Evolutionary conservation across 2,113 vertebrate species (phyloP).

Genomic region (Sclerurus mexicanus): DNA sequence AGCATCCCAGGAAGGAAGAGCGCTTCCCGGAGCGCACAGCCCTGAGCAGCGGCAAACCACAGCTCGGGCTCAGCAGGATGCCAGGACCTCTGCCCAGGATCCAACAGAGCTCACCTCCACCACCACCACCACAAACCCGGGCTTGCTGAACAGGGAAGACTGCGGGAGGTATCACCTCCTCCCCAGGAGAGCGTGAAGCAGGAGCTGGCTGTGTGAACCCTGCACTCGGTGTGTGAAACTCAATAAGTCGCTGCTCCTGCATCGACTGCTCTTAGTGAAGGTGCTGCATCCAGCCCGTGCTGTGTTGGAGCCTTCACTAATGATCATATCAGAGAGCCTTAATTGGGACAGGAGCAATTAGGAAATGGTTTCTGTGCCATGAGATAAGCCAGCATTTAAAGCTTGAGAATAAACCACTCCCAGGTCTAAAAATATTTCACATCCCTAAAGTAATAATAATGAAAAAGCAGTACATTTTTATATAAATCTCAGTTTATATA

Average conservation of each 20-base stretch:
- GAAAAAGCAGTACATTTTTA: neutral
- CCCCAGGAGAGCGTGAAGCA: neutral
- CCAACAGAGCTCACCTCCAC: neutral
- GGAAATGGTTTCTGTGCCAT: neutral
- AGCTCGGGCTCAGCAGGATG: accelerated
- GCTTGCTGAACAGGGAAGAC: neutral
- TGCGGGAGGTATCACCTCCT: neutral
- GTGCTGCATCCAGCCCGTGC: neutral
- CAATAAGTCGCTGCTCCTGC: accelerated
- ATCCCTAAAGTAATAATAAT: neutral
- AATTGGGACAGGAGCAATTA: neutral
- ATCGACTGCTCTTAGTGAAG: neutral
- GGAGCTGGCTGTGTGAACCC: neutral
- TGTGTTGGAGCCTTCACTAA: neutral
- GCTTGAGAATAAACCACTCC: neutral
- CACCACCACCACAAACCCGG: neutral
- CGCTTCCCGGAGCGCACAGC: accelerated
- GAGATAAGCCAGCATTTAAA: neutral
- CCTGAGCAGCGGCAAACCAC: accelerated
- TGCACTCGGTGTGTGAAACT: accelerated
- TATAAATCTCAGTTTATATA: neutral
- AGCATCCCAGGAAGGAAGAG: neutral
- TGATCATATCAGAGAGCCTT: neutral
- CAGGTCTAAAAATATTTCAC: neutral
- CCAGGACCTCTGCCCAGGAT: neutral